Evolutionary conservation across 2,888 invertebrate species (phyloP), one percentile per base, ranked within the genome.

Genomic region (Lymantria dispar): DNA sequence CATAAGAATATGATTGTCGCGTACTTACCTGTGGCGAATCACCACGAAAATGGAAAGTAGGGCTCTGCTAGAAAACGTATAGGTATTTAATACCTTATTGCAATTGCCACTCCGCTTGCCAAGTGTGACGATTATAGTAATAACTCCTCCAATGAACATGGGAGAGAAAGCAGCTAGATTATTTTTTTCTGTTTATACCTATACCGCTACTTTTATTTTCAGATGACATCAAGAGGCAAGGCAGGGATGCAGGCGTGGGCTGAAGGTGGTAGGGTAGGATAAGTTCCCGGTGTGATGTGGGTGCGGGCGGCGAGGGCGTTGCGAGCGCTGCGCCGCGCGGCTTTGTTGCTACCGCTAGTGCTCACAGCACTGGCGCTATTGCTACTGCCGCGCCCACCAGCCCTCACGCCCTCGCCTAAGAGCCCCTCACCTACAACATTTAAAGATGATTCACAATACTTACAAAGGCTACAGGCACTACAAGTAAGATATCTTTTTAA

Each of bases 311-410:
- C 80, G 74, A 84, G 85, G 52, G 78, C 78, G 64, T 73, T 85
- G 70, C 84, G 89, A 54, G 80, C 82, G 70, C 72, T 88, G 74
- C 85, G 88, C 69, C 87, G 91, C 58, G 80, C 74, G 56, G 80
- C 85, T 82, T 80, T 92, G 78, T 81, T 92, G 79, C 68, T 92
- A 84, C 85, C 91, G 81, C 70, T 92, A 85, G 76, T 72, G 68
- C 78, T 93, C 66, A 87, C 93, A 38, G 92, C 91, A 56, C 78
- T 92, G 56, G 90, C 89, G 68, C 77, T 92, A 74, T 82, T 92
- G 80, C 81, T 91, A 72, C 83, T 89, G 71, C 86, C 88, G 68
- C 83, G 87, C 59, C 78, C 88, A 64, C 82, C 80, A 54, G 73
- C 82, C 58, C 73, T 76, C 61, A 68, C 74, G 53, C 78, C 72